These are phyloP conservation scores for Anhinga rufa DNA, from an alignment of 2,113 vertebrate species.

Conservation along the genomic window DNA sequence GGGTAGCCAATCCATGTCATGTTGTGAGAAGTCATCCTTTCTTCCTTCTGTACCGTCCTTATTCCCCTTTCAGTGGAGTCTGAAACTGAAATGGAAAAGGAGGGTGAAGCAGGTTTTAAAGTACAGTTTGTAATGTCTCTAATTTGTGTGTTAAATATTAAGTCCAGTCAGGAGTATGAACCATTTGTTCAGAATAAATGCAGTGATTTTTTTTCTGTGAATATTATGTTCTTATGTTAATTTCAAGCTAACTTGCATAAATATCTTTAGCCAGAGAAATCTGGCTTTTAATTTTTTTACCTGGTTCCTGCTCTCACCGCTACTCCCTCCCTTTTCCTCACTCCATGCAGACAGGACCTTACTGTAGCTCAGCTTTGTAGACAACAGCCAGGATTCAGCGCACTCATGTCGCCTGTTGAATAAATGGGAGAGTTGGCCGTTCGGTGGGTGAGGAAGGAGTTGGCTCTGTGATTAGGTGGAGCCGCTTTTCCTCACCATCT, in stretches of 20 bases:
- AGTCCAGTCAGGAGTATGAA: background rate
- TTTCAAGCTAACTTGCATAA: background rate
- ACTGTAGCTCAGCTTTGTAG: background rate
- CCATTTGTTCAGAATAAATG: background rate
- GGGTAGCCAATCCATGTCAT: conserved; percentile 64
- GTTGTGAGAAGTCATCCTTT: conserved; percentile 54
- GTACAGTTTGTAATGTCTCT: background rate
- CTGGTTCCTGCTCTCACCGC: background rate
- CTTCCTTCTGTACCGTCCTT: background rate
- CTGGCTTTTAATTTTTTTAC: background rate
- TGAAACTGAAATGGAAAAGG: background rate
- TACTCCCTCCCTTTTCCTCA: background rate
- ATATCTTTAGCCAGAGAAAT: background rate
- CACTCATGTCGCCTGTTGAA: rapidly evolving
- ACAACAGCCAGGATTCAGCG: background rate
- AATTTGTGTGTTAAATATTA: background rate
- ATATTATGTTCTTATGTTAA: background rate
- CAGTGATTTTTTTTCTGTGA: background rate
- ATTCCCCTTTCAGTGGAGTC: background rate
- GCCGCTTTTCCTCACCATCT: background rate
- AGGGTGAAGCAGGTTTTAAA: background rate
- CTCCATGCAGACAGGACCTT: background rate
- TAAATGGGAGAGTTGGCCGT: background rate
- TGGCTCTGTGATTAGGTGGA: background rate
- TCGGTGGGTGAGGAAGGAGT: background rate